A percentile compares a stretch with the other conserved stretches of the same genome.
Conservation (phyloP, 2,797 vertebrate species). For the Pseudopleuronectes americanus region DNA sequence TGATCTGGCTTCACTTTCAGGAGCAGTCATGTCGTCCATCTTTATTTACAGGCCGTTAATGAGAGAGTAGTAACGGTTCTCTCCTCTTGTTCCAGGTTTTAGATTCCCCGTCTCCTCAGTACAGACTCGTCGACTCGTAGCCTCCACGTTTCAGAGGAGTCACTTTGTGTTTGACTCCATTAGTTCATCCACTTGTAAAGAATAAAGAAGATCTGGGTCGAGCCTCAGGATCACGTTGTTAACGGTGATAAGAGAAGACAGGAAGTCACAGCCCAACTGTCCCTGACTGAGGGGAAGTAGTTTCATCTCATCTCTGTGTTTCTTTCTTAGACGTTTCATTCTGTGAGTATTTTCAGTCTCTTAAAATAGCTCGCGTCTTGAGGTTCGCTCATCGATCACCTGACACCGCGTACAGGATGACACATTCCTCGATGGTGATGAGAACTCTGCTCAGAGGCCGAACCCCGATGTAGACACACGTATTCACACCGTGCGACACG, state of each 20-base stretch:
- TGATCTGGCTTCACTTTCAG: too few relatives aligned
- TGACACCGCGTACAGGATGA: background rate
- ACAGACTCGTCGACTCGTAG: too few relatives aligned
- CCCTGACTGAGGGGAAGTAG: too few relatives aligned
- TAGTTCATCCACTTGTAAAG: conserved; percentile 41
- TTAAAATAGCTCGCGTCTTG: too few relatives aligned
- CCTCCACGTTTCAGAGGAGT: conserved; percentile 1
- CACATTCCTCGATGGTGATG: background rate
- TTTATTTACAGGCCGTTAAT: too few relatives aligned
- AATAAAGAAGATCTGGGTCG: conserved; percentile 45
- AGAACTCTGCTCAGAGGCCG: background rate
- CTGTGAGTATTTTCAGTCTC: background rate
- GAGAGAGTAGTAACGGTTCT: too few relatives aligned
- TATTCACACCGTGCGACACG: background rate
- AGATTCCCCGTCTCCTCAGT: too few relatives aligned
- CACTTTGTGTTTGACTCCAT: conserved; percentile 38
- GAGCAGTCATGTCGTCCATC: too few relatives aligned
- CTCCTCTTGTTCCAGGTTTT: too few relatives aligned
- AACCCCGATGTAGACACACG: background rate
- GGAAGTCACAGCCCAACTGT: background rate
- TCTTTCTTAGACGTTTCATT: background rate
- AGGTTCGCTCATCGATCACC: too few relatives aligned
- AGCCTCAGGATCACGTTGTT: conserved; percentile 7
- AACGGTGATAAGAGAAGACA: conserved; percentile 35
- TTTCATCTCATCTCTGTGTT: background rate